Evolutionary conservation across 2,797 vertebrate species (phyloP).

Genomic region (Bufotes viridis): DNA sequence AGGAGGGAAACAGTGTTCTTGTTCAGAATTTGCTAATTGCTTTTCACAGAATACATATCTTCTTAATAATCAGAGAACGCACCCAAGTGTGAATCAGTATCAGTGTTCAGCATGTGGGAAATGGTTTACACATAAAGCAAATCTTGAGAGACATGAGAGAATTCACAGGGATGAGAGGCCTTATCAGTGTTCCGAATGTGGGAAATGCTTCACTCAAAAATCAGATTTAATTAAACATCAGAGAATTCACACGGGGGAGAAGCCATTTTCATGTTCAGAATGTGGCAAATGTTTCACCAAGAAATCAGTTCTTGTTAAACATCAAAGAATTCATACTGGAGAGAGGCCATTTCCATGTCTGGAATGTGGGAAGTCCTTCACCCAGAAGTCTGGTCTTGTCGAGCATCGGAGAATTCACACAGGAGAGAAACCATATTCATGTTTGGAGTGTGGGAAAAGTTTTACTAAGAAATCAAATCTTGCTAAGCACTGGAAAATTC

Average conservation of each 20-base stretch:
- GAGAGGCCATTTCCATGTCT: conserved; percentile 60
- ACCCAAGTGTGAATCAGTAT: neutral
- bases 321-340: conserved; percentile 64
- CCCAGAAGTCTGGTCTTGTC: conserved; percentile 61
- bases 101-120: conserved; percentile 17
- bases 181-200: conserved; percentile 52
- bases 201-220: conserved; percentile 51
- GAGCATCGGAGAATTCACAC: conserved; percentile 63
- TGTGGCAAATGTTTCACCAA: conserved; percentile 11
- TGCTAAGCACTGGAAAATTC: conserved; percentile 57
- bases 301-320: conserved; percentile 6
- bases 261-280: conserved; percentile 7
- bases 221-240: conserved; percentile 47
- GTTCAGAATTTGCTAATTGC: conserved; percentile 7
- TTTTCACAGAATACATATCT: conserved; percentile 13
- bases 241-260: conserved; percentile 49
- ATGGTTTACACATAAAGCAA: neutral
- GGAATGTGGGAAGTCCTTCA: conserved; percentile 59
- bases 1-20: neutral
- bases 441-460: conserved; percentile 50
- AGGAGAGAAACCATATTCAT: conserved; percentile 61
- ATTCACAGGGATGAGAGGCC: conserved; percentile 63
- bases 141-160: neutral
- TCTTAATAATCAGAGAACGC: neutral
- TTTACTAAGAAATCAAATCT: conserved; percentile 39